phyloP scores from a whole-genome alignment of 2,113 vertebrate genomes.

The Hippopotamus amphibius region DNA sequence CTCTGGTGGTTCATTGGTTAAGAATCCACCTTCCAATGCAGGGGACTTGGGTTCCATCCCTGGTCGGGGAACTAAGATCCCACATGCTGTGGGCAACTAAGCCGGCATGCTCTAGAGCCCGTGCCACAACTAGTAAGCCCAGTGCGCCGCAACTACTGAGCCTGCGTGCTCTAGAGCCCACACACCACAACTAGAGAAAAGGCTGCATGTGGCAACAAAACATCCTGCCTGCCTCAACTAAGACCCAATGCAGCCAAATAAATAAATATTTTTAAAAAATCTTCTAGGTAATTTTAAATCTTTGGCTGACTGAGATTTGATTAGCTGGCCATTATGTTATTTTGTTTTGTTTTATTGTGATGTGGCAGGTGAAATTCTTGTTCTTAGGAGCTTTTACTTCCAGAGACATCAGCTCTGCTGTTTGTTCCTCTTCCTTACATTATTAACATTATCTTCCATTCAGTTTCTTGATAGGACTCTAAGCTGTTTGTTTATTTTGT shows the following conservation, averaged over 20 bases:
- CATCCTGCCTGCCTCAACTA: too few species aligned
- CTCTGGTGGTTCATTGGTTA: too few species aligned
- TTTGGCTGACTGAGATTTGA: background rate
- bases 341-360: conserved; percentile 53
- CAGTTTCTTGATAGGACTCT: background rate
- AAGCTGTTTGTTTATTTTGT: background rate
- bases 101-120: too few species aligned
- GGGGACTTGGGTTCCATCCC: background rate
- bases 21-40: too few species aligned
- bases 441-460: conserved; percentile 21
- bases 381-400: background rate
- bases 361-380: conserved; percentile 8
- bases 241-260: background rate
- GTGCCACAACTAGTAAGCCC: too few species aligned
- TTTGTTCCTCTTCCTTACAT: conserved; percentile 21
- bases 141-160: too few species aligned
- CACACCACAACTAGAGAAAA: too few species aligned
- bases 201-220: too few species aligned
- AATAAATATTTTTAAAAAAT: background rate
- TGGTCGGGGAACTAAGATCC: background rate
- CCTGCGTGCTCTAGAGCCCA: too few species aligned
- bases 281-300: conserved; percentile 11
- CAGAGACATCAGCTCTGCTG: background rate
- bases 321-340: background rate
- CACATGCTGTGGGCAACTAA: background rate